Evolutionary conservation across 2,797 vertebrate species (phyloP), one percentile per base, ranked within the genome.

Genomic region (Anabacerthia variegaticeps): DNA sequence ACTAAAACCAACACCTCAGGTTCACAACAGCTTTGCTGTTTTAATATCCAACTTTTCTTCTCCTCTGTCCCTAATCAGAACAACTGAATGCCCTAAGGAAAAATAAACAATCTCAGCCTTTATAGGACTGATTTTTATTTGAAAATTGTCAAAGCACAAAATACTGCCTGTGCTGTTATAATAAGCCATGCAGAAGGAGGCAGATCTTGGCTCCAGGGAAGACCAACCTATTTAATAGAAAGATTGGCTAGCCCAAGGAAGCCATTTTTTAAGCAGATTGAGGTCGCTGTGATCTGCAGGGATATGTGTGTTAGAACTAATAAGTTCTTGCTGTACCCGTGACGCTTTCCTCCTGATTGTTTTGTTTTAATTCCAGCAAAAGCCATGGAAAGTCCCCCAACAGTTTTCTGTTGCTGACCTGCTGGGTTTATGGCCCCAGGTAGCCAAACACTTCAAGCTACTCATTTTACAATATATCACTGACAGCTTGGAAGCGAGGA

Each of bases 321-420:
- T 94, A 97, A 94, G 82, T 92, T 96, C 67, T 59, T 11, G 4
- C 88, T 14, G 23, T 81, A 89, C 69, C 76, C 73, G 32, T 36
- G 88, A 95, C 0, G 2, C 69, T 92, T 95, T 84, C 73, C 89
- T 91, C 59, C 69, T 90, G 95, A 92, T 91, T 91, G 91, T 88
- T 96, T 94, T 87, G 75, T 91, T 96, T 96, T 96, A 96, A 96
- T 96, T 97, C 91, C 76, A 92, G 82, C 46, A 92, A 93, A 96
- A 95, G 63, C 36, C 36, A 55, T 1, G 41, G 75, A 78, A 92
- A 93, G 82, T 92, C 34, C 26, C 85, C 30, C 51, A 93, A 30
- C 79, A 78, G 94, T 23, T 66, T 66, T 92, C 51, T 93, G 51
- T 36, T 39, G 37, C 83, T 91, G 91, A 92, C 95, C 89, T 96